Conservation (phyloP, 1,140 invertebrate species). For the Steinernema feltiae region DNA sequence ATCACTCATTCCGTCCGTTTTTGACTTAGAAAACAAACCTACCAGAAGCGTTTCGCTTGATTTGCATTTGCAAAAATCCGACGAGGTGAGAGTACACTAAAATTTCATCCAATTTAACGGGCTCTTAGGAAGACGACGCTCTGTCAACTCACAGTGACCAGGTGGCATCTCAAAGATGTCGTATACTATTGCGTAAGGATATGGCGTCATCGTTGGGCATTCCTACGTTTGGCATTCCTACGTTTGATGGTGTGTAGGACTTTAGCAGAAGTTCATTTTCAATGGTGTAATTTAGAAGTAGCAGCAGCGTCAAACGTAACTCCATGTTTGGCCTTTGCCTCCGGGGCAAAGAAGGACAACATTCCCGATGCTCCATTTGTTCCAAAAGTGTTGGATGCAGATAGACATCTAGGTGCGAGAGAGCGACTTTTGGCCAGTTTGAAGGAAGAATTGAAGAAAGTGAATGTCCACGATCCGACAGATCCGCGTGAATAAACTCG, state of each 20-base stretch:
- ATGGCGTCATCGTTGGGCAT: background rate
- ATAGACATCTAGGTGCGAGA: slow-evolving; percentile 17
- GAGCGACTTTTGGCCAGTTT: slow-evolving; percentile 26
- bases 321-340: background rate
- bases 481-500: no score
- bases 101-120: background rate
- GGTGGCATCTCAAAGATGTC: background rate
- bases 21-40: background rate
- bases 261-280: no score
- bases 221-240: background rate
- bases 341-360: slow-evolving; percentile 7
- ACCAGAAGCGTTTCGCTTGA: background rate
- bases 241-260: background rate
- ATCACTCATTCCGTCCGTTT: background rate
- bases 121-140: background rate
- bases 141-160: slow-evolving; percentile 1
- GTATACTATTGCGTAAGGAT: background rate
- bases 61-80: background rate
- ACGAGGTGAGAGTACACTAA: background rate
- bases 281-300: slow-evolving; percentile 2
- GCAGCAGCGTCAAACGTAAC: background rate
- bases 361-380: slow-evolving; percentile 19
- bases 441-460: slow-evolving; percentile 25
- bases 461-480: slow-evolving; percentile 7
- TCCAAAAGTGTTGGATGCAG: background rate